Conservation (phyloP, 2,113 vertebrate species). For the Ciconia maguari region DNA sequence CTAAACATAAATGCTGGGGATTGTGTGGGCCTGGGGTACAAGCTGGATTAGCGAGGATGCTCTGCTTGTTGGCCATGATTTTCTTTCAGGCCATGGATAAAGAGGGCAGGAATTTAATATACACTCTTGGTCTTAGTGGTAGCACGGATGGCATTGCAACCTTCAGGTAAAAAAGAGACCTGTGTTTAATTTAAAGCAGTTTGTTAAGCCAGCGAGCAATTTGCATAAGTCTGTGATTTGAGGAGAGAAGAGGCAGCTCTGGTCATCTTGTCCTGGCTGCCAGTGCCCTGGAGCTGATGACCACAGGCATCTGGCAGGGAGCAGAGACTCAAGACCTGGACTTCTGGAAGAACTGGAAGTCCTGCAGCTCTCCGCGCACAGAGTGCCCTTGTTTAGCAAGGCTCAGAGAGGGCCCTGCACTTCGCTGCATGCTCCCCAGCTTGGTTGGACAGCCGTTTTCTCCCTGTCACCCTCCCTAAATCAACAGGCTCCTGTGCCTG, state of each 20-base stretch:
- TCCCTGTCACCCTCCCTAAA: background rate
- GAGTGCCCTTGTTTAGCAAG: conserved; percentile 43
- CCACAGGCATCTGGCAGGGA: conserved; percentile 66
- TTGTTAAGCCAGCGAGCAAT: background rate
- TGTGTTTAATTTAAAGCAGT: background rate
- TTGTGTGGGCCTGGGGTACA: background rate
- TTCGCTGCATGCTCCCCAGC: background rate
- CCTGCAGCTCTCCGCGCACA: background rate
- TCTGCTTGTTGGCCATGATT: background rate
- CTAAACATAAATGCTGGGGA: background rate
- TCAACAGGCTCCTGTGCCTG: background rate
- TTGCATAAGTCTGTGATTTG: background rate
- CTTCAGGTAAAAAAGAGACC: background rate
- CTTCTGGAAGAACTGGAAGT: conserved; percentile 42
- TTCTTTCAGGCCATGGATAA: background rate
- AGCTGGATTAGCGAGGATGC: background rate
- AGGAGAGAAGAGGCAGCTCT: background rate
- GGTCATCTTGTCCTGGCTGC: conserved; percentile 23
- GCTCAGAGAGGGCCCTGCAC: conserved; percentile 8
- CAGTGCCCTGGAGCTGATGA: conserved; percentile 33
- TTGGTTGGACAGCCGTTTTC: background rate
- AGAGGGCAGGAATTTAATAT: background rate
- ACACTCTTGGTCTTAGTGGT: background rate
- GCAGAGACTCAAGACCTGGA: background rate
- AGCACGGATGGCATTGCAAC: background rate